Base-by-base conservation (phyloP, 2,888 invertebrate species). In the Dichetophora obliterata region DNA sequence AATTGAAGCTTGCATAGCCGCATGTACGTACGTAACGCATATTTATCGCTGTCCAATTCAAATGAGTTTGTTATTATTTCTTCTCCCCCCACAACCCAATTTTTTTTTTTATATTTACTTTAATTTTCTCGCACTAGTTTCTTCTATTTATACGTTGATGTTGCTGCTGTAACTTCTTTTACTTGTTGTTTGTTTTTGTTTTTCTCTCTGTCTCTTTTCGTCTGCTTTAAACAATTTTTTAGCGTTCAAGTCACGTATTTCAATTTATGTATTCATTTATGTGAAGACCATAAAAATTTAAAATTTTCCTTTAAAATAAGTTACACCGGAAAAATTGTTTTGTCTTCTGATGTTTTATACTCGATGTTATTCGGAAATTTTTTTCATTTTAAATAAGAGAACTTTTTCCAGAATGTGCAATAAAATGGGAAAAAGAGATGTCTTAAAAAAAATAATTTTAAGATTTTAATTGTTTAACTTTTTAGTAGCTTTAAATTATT, bases 221-320 rank as follows among this genome's bases (percentile, higher is more conserved):
- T n/a, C 22, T 68, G 37, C 54, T 71, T 83, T 81, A 85, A 85
- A 86, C 86, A 81, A 81, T 84, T 84, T 82, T 84, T 84, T 85
- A 84, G 86, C 85, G 83, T 86, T 86, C 85, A 84, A 85, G 84
- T 85, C 84, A 86, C 86, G 86, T 84, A 74, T 86, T 85, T 85
- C 83, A 84, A 84, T 86, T 84, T 74, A 52, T 54, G 66, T 66
- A 34, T 27, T 74, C 24, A 54, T 74, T 27, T 66, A 74, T 31
- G 54, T 74, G 34, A 34, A 22, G 34, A 54, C 54, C 57, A 52
- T 65, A 27, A 31, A 57, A 54, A 70, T 70, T 31, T 0, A 1
- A 31, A 11, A 27, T 37, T 37, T 63, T 34, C 34, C 31, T 54
- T 9, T 54, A 27, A 27, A 4, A 16, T 31, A 24, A n/a, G 19